Evolutionary conservation across 2,797 vertebrate genomes (phyloP).

Genomic region (Microctenopoma stevenorrisi): DNA sequence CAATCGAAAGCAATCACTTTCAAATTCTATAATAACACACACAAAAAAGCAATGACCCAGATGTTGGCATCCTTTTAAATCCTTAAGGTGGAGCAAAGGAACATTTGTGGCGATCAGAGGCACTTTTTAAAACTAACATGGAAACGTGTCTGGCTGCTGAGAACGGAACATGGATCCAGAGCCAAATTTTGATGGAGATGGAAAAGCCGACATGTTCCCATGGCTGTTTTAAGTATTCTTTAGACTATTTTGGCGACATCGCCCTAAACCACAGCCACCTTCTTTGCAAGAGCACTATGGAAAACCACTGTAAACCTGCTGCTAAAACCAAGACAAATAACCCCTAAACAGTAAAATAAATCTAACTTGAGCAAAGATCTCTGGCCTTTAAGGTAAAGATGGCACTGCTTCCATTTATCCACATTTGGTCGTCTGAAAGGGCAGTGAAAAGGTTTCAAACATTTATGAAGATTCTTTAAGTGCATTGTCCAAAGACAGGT

Average conservation of each 20-base stretch:
- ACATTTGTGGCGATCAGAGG: conserved; percentile 67
- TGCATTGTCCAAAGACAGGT: conserved; percentile 14
- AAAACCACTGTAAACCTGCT: conserved; percentile 41
- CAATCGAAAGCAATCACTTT: conserved; percentile 28
- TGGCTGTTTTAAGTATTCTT: conserved; percentile 55
- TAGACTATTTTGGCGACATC: conserved; percentile 38
- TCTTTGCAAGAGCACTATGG: conserved; percentile 44
- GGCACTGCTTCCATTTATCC: not conserved
- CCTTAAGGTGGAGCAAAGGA: conserved; percentile 57
- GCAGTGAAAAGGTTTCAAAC: not conserved
- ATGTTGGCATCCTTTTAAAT: conserved; percentile 62
- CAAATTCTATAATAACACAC: conserved; percentile 37
- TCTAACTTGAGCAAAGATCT: conserved; percentile 3
- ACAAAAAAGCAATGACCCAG: conserved; percentile 46
- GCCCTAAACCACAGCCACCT: conserved; percentile 32
- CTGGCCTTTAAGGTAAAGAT: conserved; percentile 5
- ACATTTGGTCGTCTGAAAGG: not conserved
- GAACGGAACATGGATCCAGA: conserved; percentile 61
- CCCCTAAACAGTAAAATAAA: conserved; percentile 36
- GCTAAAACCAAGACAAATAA: conserved; percentile 14
- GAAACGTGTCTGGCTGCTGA: conserved; percentile 74
- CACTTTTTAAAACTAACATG: conserved; percentile 74
- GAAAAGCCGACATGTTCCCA: conserved; percentile 81
- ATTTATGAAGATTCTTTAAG: conserved; percentile 5
- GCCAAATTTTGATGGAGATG: conserved; percentile 73